phyloP scores from a whole-genome alignment of 2,113 vertebrate species.

The Anser cygnoides region DNA sequence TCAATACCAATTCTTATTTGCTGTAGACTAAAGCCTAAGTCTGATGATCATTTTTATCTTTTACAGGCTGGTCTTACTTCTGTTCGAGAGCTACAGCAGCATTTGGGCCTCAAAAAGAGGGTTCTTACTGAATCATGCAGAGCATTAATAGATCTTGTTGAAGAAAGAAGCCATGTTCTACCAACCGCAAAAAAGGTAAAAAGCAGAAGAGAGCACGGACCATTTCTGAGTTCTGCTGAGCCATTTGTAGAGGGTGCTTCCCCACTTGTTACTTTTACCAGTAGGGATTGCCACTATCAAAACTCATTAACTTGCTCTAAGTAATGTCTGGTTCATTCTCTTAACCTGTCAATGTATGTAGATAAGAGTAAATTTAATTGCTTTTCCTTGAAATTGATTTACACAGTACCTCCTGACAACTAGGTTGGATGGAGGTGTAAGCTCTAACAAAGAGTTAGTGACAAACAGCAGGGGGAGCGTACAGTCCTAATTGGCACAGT shows the following conservation, averaged over 20 bases:
- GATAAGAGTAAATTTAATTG: not conserved
- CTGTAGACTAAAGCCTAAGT: not conserved
- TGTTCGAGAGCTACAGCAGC: slow-evolving; percentile 80
- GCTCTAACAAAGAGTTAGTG: not conserved
- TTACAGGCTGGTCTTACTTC: slow-evolving; percentile 78
- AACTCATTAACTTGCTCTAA: not conserved
- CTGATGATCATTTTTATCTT: not conserved
- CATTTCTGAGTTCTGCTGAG: not conserved
- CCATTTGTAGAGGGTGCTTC: not conserved
- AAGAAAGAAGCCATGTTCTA: slow-evolving; percentile 68
- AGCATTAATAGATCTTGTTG: slow-evolving; percentile 78
- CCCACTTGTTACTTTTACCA: not conserved
- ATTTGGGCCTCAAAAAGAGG: slow-evolving; percentile 82
- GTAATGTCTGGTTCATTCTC: not conserved
- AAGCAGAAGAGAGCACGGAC: not conserved
- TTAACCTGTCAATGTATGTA: not conserved
- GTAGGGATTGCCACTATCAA: not conserved
- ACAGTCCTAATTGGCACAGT: not conserved
- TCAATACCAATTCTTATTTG: not conserved
- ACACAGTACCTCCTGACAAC: not conserved
- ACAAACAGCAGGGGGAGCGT: not conserved
- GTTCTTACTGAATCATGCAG: slow-evolving; percentile 82
- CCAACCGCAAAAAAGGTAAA: slow-evolving; percentile 83
- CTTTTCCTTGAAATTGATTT: not conserved
- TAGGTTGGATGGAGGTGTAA: not conserved